Conservation (phyloP, 2,797 vertebrate species). For the Melopsittacus undulatus region DNA sequence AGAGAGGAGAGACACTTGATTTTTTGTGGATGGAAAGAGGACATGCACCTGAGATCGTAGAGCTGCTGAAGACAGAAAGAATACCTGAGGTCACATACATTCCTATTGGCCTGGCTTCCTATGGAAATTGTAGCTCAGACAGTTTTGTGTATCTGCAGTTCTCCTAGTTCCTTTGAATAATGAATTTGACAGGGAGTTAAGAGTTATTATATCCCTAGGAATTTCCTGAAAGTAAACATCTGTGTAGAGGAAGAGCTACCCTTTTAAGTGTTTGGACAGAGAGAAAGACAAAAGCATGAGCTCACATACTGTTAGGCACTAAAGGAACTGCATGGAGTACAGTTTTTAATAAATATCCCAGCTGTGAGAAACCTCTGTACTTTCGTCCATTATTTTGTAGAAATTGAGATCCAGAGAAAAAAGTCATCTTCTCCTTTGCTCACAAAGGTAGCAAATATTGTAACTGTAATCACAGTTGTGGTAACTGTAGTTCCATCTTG, state of each 20-base stretch:
- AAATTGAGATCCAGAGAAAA: neutral
- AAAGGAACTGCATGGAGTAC: neutral
- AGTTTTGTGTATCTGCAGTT: fast-evolving
- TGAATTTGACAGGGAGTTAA: neutral
- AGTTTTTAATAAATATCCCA: neutral
- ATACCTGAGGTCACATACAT: neutral
- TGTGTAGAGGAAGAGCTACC: neutral
- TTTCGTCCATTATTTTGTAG: neutral
- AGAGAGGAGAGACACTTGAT: neutral
- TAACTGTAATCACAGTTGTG: neutral
- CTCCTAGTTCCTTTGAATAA: neutral
- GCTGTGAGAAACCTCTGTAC: neutral
- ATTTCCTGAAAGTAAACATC: neutral
- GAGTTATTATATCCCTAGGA: neutral
- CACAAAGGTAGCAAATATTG: neutral
- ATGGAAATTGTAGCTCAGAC: neutral
- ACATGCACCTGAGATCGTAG: neutral
- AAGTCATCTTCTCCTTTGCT: neutral
- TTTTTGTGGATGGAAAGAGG: neutral
- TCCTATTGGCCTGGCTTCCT: neutral
- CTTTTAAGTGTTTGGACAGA: neutral
- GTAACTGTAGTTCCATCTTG: neutral
- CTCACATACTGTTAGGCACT: neutral
- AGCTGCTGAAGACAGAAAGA: neutral
- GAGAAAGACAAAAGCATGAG: neutral